Percentiles rank a stretch among this genome's conserved stretches.
These are phyloP conservation scores for Leptinotarsa defecta DNA, from an alignment of 1,140 invertebrate species.

Conservation along the genomic window DNA sequence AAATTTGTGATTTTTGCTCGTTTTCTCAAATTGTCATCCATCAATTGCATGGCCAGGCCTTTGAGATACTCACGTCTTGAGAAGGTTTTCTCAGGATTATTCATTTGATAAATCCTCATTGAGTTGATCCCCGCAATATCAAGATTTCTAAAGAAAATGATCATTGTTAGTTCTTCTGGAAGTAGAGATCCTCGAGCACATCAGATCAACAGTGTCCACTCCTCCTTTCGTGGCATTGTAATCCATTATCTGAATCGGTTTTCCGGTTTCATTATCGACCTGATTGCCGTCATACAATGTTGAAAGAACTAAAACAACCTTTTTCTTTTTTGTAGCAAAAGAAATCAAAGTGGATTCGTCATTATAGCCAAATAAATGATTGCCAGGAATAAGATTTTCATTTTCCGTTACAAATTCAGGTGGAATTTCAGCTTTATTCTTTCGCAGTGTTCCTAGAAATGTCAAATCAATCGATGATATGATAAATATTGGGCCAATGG, in stretches of 20 bases:
- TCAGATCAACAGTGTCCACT: not conserved
- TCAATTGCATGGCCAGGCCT: conserved; percentile 8
- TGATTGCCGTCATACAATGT: not conserved
- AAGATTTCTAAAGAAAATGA: conserved; percentile 4
- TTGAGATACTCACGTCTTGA: not conserved
- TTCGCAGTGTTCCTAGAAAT: not conserved
- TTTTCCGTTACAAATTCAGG: not conserved
- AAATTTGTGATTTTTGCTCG: not conserved
- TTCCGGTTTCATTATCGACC: not conserved
- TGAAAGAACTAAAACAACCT: not conserved
- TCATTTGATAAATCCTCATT: not conserved
- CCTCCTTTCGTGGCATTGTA: conserved; percentile 4
- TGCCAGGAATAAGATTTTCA: not conserved
- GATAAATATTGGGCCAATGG: not conserved
- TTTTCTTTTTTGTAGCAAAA: conserved; percentile 1
- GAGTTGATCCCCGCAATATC: not conserved
- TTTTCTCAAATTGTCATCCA: conserved; percentile 2
- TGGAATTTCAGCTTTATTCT: conserved; percentile 9
- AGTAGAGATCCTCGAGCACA: not conserved
- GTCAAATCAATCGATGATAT: not conserved
- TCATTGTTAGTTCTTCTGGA: not conserved
- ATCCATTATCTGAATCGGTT: not conserved
- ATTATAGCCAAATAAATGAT: not conserved
- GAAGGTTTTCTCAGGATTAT: not conserved
- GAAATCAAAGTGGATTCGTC: not conserved